Evolutionary conservation across 92 coral and sea anemone species (phyloP).

Genomic region (Hydrozoanthus gracilis): DNA sequence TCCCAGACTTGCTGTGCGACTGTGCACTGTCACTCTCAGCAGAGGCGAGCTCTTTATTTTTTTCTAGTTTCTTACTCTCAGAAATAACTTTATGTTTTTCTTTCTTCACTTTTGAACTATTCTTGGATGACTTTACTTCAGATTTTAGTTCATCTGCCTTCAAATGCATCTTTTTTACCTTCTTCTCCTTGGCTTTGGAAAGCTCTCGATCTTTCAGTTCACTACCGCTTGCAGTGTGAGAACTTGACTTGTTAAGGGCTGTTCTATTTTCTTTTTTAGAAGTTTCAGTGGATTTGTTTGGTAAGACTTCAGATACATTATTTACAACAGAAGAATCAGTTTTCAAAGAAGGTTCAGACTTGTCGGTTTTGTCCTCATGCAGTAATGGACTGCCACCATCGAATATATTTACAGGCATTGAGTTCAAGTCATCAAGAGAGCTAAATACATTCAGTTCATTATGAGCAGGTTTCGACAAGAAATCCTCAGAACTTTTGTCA

Average conservation of each 20-base stretch:
- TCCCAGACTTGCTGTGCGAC: slow-evolving; percentile 43
- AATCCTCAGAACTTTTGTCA: slow-evolving; percentile 1
- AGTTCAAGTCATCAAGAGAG: slow-evolving; percentile 12
- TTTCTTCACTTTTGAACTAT: slow-evolving; percentile 55
- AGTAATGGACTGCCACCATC: slow-evolving; percentile 14
- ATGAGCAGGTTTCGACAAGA: not conserved
- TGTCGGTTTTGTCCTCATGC: not conserved
- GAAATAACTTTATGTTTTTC: slow-evolving; percentile 28
- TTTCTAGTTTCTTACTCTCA: slow-evolving; percentile 46
- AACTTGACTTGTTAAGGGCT: not conserved
- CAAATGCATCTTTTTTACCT: slow-evolving; percentile 46
- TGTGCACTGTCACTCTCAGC: slow-evolving; percentile 31
- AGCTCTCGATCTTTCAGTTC: slow-evolving; percentile 28
- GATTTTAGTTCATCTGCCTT: slow-evolving; percentile 42
- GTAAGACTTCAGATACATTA: slow-evolving; percentile 24
- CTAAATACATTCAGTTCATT: slow-evolving; percentile 7
- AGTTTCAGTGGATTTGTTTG: not conserved
- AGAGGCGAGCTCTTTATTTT: slow-evolving; percentile 46
- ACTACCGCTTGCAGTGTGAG: slow-evolving; percentile 14
- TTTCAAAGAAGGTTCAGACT: not conserved
- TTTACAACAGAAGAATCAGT: slow-evolving; percentile 19
- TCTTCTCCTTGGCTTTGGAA: slow-evolving; percentile 50
- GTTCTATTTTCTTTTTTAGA: slow-evolving; percentile 1
- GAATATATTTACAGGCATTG: slow-evolving; percentile 18
- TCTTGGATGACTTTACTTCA: slow-evolving; percentile 46